These are phyloP conservation scores for Phalacrocorax aristotelis DNA, from an alignment of 2,113 vertebrate genomes.

Conservation along the genomic window DNA sequence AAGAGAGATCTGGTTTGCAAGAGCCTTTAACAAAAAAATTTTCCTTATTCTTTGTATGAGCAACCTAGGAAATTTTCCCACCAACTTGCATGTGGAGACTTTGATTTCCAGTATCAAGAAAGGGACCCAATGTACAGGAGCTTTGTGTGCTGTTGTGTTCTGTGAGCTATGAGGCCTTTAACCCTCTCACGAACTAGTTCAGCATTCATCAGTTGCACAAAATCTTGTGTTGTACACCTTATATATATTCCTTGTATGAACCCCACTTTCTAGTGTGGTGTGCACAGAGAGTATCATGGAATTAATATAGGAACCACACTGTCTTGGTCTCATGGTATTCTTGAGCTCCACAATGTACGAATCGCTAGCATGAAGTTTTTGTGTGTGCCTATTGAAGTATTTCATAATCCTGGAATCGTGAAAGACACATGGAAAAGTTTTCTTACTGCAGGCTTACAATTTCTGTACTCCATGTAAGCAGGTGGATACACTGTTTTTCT, in stretches of 20 bases:
- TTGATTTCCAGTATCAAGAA: not conserved
- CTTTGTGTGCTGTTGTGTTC: not conserved
- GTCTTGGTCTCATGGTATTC: fast-evolving
- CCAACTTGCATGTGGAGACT: fast-evolving
- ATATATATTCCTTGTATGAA: not conserved
- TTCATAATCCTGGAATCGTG: not conserved
- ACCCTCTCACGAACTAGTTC: not conserved
- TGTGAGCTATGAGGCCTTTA: not conserved
- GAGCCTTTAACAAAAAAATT: not conserved
- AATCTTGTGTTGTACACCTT: not conserved
- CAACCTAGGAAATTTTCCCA: not conserved
- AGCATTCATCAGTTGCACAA: not conserved
- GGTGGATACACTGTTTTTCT: fast-evolving
- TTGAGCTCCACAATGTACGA: fast-evolving
- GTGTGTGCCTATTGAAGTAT: not conserved
- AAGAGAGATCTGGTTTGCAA: not conserved
- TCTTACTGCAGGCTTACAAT: not conserved
- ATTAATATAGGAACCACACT: not conserved
- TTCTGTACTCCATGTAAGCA: not conserved
- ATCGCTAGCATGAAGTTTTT: fast-evolving
- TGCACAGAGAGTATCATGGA: fast-evolving
- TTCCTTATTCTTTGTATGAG: not conserved
- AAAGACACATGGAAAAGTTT: not conserved
- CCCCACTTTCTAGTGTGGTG: not conserved
- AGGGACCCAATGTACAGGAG: fast-evolving